These are phyloP conservation scores for Amphimedon queenslandica DNA, from an alignment of 37 sponge, comb jelly and placozoan species.

Conservation along the genomic window DNA sequence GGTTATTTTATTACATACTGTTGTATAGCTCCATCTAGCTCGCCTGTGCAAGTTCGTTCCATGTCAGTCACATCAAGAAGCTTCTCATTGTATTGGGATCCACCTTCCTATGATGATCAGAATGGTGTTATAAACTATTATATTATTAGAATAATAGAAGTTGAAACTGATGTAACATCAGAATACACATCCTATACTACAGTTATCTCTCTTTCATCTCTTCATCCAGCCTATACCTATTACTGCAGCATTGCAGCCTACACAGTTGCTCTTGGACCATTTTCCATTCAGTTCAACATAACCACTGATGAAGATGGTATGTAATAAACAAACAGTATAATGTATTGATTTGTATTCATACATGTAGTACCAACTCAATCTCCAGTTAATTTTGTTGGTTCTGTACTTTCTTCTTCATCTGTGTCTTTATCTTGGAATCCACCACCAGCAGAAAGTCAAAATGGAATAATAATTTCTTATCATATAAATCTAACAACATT, in stretches of 20 bases:
- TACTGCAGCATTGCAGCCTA: slow-evolving; percentile 19
- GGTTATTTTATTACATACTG: not conserved
- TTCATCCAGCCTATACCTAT: slow-evolving; percentile 55
- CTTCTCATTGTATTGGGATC: not conserved
- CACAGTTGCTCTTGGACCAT: slow-evolving; percentile 31
- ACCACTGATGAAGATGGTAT: slow-evolving; percentile 32
- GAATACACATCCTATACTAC: slow-evolving; percentile 7
- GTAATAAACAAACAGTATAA: not conserved
- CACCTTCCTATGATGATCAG: slow-evolving; percentile 6
- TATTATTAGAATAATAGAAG: slow-evolving; percentile 8
- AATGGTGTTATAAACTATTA: slow-evolving; percentile 26
- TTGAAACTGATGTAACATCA: not conserved
- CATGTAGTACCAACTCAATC: slow-evolving; percentile 10
- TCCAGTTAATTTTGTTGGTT: slow-evolving; percentile 11
- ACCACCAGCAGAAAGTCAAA: not conserved
- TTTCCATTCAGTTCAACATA: not conserved
- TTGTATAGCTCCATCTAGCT: not conserved
- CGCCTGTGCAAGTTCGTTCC: not conserved
- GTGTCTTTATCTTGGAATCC: not conserved
- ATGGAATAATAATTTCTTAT: slow-evolving; percentile 9
- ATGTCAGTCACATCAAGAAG: not conserved
- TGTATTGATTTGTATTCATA: not conserved
- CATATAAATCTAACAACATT: not conserved
- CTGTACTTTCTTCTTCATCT: not conserved
- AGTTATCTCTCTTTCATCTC: not conserved